Conservation (phyloP, 2,797 vertebrate genomes). For the Hippopotamyrus pictus region DNA sequence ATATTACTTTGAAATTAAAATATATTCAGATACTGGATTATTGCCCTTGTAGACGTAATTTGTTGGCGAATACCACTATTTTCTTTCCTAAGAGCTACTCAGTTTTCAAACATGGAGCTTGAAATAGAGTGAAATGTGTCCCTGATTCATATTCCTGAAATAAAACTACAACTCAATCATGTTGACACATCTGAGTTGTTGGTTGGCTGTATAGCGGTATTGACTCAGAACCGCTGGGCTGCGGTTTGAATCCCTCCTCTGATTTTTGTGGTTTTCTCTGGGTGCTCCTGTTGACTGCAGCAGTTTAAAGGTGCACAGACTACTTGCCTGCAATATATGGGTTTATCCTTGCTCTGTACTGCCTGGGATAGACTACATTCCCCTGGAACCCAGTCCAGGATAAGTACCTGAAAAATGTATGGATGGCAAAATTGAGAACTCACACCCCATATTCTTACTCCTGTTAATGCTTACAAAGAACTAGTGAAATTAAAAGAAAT, state of each 20-base stretch:
- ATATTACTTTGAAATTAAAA: background rate
- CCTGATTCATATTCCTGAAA: conserved; percentile 9
- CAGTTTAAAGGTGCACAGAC: background rate
- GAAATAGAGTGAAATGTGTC: background rate
- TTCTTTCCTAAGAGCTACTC: background rate
- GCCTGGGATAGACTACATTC: background rate
- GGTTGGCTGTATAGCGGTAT: background rate
- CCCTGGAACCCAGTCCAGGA: background rate
- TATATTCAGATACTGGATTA: background rate
- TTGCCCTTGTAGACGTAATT: background rate
- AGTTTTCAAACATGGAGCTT: background rate
- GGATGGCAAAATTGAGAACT: background rate
- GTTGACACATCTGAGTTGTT: background rate
- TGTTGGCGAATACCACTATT: background rate
- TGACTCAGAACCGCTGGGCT: background rate
- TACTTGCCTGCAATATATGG: background rate
- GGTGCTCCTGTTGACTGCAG: background rate
- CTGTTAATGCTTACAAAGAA: background rate
- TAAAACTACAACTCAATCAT: background rate
- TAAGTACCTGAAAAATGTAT: background rate
- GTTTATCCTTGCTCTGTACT: background rate
- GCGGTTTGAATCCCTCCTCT: background rate
- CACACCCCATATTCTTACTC: background rate
- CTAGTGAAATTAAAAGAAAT: background rate
- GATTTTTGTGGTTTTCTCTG: background rate